These are phyloP conservation scores for Cettia cetti DNA, from an alignment of 2,113 vertebrate species.

Conservation along the genomic window DNA sequence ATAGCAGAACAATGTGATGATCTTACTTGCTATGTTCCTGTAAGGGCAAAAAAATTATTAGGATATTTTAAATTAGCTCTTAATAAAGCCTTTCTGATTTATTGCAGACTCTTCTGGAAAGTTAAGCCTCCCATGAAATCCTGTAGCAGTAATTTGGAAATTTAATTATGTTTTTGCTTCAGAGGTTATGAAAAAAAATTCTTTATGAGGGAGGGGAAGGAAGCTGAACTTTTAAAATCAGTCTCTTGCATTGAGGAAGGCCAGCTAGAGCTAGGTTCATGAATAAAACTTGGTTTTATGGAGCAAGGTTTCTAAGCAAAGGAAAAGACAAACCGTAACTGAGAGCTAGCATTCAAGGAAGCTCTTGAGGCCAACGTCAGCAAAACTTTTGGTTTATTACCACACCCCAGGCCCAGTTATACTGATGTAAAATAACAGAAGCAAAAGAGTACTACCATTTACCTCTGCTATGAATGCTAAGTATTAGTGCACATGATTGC, in stretches of 20 bases:
- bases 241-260: neutral
- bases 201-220: neutral
- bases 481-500: neutral
- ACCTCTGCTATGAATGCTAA: neutral
- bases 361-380: neutral
- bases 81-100: conserved; percentile 3
- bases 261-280: neutral
- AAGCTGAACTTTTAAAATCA: neutral
- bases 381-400: neutral
- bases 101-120: neutral
- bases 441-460: neutral
- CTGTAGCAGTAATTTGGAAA: conserved; percentile 2
- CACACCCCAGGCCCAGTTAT: neutral
- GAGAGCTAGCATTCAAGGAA: neutral
- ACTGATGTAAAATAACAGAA: neutral
- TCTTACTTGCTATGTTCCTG: neutral
- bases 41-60: neutral
- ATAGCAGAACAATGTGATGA: neutral
- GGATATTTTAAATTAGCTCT: neutral
- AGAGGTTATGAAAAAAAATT: neutral
- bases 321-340: neutral
- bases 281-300: neutral
- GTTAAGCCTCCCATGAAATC: neutral
- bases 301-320: neutral
- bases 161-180: neutral